A percentile compares a stretch with the other conserved stretches of the same genome.
These are phyloP conservation scores for Saccostrea glomerata DNA, from an alignment of 1,140 invertebrate genomes.

Conservation along the genomic window DNA sequence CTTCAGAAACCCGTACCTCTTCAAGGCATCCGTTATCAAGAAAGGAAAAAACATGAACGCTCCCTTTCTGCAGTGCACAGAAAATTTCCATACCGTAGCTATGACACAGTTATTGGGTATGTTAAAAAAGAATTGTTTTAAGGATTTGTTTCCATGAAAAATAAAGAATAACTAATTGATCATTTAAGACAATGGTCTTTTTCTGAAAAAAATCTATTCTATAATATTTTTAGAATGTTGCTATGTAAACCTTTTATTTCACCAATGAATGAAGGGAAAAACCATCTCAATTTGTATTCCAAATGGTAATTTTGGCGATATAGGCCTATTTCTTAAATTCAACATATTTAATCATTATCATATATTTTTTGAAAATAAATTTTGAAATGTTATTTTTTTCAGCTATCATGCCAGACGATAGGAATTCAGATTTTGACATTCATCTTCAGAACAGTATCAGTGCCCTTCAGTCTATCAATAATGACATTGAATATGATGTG, in stretches of 20 bases:
- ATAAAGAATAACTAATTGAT: neutral
- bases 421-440: constrained; percentile 70
- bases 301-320: too few species aligned
- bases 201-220: too few species aligned
- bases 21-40: constrained; percentile 67
- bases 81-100: constrained; percentile 74
- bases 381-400: constrained; percentile 43
- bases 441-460: constrained; percentile 71
- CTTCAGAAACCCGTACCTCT: constrained; percentile 70
- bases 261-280: too few species aligned
- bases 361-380: neutral
- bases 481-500: constrained; percentile 67
- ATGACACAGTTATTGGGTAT: constrained; percentile 72
- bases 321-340: too few species aligned
- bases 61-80: constrained; percentile 76
- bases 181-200: neutral
- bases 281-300: too few species aligned
- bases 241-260: too few species aligned
- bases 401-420: constrained; percentile 75
- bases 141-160: neutral
- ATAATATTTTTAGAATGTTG: too few species aligned
- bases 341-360: too few species aligned
- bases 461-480: constrained; percentile 61
- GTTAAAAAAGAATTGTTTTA: neutral
- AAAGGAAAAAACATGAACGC: constrained; percentile 72